Base-by-base conservation (phyloP, 53 echinoderm and acorn worm species). In the Patiria pectinifera region DNA sequence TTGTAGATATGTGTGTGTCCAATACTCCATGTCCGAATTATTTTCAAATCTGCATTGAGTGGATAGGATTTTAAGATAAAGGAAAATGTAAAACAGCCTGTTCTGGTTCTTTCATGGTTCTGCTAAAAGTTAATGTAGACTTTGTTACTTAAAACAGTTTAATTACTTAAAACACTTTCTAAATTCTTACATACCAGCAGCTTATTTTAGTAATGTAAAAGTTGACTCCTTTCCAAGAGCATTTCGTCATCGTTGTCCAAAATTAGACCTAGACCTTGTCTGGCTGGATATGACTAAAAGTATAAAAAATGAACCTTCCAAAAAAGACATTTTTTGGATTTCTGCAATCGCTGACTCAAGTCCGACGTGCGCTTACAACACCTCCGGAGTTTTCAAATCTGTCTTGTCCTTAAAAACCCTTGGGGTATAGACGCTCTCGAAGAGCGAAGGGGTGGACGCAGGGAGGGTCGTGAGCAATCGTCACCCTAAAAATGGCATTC, bases 251-350 rank as follows among this genome's bases (percentile, higher is more conserved):
- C 44, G 78, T 62, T 66, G 71, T 71, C 81, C 45, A 69, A 80
- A 90, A 80, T 35, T 90, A 90, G 81, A 80, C 46, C 21, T 25
- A 46, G 69, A 66, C 90, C 26, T 23, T 69, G 90, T 90, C 90
- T 90, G 90, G 62, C 45, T 90, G 90, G 90, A 90, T 62, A 80
- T 90, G 90, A 90, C 90, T 90, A 90, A 90, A 90, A 47, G 8
- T 8, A 45, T 66, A 80, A 66, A 90, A 66, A 66, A 63, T 80
- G 61, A 14, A 78, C 45, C 44, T 87, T 44, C 78, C 78, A 24
- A 59, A 78, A 88, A 87, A 75, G 46, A 88, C 21, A 26, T 53
- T 88, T 77, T 77, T 77, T 19, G 88, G 35, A 43, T 78, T 76
- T 59, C 21, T 10, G 23, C 45, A 87, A 76, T 75, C 49, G 88